A percentile compares a stretch with the other conserved stretches of the same genome.
These are phyloP conservation scores for Semicossyphus pulcher DNA, from an alignment of 2,113 vertebrate genomes.

Conservation along the genomic window DNA sequence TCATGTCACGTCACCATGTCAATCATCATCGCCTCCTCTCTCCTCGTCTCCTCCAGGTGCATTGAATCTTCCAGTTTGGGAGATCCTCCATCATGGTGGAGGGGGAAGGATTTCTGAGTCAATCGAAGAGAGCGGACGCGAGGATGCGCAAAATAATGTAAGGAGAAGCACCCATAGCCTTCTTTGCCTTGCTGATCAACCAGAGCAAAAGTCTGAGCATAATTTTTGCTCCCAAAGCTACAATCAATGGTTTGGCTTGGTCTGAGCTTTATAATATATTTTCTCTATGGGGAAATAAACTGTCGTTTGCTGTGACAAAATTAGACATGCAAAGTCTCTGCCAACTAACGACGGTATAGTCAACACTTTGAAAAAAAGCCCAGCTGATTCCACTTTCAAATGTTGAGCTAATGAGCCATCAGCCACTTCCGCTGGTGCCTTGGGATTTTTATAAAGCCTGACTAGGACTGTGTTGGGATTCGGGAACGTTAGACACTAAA, in stretches of 20 bases:
- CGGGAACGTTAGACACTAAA: constrained; percentile 41
- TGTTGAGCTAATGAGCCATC: constrained; percentile 62
- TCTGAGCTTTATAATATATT: neutral
- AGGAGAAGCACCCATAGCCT: no score
- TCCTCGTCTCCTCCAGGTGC: no score
- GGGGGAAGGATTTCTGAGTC: no score
- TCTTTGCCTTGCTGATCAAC: neutral
- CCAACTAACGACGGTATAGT: constrained; percentile 44
- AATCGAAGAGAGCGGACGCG: no score
- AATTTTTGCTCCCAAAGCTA: neutral
- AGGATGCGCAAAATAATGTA: no score
- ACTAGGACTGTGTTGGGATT: constrained; percentile 36
- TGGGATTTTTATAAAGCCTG: constrained; percentile 50
- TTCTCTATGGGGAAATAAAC: constrained; percentile 14
- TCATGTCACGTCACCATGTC: no score
- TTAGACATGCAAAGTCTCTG: constrained; percentile 40
- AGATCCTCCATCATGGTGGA: no score
- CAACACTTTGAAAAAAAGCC: constrained; percentile 18
- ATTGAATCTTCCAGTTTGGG: no score
- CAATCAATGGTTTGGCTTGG: constrained; percentile 7
- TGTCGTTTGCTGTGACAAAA: constrained; percentile 45
- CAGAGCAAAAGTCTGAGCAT: neutral
- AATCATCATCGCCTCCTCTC: no score
- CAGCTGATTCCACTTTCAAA: constrained; percentile 49
- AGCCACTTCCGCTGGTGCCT: constrained; percentile 41